These are phyloP conservation scores for Pemphigus obesinymphae DNA, from an alignment of 1,140 invertebrate genomes.

Conservation along the genomic window DNA sequence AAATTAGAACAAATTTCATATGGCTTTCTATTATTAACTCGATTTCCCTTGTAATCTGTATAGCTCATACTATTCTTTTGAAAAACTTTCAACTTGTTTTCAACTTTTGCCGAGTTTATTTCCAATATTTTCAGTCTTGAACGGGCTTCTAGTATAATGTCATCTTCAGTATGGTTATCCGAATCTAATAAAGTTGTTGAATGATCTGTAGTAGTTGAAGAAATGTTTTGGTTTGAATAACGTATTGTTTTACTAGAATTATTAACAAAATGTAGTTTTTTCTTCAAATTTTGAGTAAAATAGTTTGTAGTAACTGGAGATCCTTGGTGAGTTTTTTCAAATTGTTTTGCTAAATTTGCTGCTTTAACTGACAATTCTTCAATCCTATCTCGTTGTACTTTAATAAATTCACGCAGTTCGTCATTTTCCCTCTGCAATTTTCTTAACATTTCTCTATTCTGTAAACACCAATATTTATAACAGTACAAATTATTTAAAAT, in stretches of 20 bases:
- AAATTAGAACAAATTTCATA: neutral
- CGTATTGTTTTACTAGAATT: neutral
- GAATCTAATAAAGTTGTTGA: constrained; percentile 10
- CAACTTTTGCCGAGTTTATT: neutral
- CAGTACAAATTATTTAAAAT: too few relatives aligned
- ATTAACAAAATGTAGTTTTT: neutral
- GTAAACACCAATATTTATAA: neutral
- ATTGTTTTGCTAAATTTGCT: constrained; percentile 5
- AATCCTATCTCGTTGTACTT: neutral
- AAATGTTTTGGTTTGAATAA: neutral
- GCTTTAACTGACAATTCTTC: neutral
- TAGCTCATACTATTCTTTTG: too few relatives aligned
- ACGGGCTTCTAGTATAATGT: neutral
- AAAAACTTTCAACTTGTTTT: neutral
- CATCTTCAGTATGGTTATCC: constrained; percentile 31
- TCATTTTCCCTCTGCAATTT: constrained; percentile 15
- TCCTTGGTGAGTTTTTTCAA: neutral
- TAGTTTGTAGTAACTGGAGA: neutral
- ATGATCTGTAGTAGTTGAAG: constrained; percentile 24
- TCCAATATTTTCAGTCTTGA: neutral
- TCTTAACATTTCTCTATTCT: constrained; percentile 8
- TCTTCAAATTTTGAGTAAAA: neutral
- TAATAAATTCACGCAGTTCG: constrained; percentile 13
- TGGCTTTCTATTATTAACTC: neutral
- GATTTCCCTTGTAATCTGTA: neutral